phyloP scores from a whole-genome alignment of 2,888 invertebrate genomes.

The Alcis repandata region DNA sequence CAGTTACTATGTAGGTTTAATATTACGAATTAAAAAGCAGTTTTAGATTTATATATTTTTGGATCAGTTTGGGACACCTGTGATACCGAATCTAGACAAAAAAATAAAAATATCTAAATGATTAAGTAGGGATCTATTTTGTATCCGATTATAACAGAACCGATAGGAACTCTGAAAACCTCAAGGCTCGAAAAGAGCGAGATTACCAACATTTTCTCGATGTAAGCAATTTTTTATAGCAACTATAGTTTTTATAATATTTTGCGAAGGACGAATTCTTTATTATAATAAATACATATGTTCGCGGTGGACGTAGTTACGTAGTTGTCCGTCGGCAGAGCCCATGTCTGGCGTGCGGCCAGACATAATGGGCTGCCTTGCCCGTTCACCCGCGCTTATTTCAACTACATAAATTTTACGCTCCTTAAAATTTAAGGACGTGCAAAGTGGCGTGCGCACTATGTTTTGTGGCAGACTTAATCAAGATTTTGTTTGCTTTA shows the following conservation, averaged over 20 bases:
- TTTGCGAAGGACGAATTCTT: not conserved
- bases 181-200: too few species aligned
- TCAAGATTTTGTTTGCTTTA: constrained; percentile 7
- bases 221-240: not conserved
- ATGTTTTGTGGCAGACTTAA: constrained; percentile 41
- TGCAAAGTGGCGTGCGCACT: constrained; percentile 59
- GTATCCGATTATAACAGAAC: too few species aligned
- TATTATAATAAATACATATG: constrained; percentile 49
- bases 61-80: too few species aligned
- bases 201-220: too few species aligned
- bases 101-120: too few species aligned
- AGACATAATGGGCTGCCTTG: constrained; percentile 69
- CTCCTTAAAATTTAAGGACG: constrained; percentile 75
- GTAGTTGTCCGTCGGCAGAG: constrained; percentile 56
- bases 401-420: constrained; percentile 78
- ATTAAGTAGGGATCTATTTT: too few species aligned
- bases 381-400: constrained; percentile 73
- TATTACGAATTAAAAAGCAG: too few species aligned
- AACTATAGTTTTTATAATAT: not conserved
- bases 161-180: too few species aligned
- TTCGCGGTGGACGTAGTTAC: constrained; percentile 52
- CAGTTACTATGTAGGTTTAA: too few species aligned
- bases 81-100: too few species aligned
- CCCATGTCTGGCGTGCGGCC: constrained; percentile 70
- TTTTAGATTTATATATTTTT: too few species aligned